A percentile compares a stretch with the other conserved stretches of the same genome.
These are phyloP conservation scores for Tokudaia muenninki DNA, from an alignment of 2,797 vertebrate species.

Conservation along the genomic window DNA sequence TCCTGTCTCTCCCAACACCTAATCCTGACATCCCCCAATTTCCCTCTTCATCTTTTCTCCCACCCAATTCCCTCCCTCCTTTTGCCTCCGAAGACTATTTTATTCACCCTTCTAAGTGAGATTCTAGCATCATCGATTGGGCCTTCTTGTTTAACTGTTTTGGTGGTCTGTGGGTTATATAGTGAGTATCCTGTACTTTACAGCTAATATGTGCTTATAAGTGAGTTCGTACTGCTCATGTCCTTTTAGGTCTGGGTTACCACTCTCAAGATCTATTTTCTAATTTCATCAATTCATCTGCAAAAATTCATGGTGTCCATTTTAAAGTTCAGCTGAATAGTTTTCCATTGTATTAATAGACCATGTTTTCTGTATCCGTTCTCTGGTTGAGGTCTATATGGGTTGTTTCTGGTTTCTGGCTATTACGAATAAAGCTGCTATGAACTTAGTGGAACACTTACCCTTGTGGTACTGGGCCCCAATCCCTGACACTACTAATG, in stretches of 20 bases:
- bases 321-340: neutral
- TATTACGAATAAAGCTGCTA: neutral
- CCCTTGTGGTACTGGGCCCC: neutral
- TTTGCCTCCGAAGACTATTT: neutral
- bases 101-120: neutral
- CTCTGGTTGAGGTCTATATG: neutral
- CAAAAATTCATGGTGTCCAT: neutral
- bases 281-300: neutral
- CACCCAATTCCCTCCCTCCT: neutral
- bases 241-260: neutral
- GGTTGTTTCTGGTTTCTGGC: neutral
- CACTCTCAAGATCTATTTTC: neutral
- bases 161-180: neutral
- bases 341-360: neutral
- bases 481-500: neutral
- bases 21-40: neutral
- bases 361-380: neutral
- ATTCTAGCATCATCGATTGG: neutral
- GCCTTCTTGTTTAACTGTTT: neutral
- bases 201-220: neutral
- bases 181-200: neutral
- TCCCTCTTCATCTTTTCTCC: neutral
- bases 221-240: neutral
- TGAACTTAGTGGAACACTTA: neutral
- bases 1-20: neutral